A percentile compares a stretch with the other conserved stretches of the same genome.
Conservation (phyloP, 2,797 vertebrate species). For the Lophius americanus region DNA sequence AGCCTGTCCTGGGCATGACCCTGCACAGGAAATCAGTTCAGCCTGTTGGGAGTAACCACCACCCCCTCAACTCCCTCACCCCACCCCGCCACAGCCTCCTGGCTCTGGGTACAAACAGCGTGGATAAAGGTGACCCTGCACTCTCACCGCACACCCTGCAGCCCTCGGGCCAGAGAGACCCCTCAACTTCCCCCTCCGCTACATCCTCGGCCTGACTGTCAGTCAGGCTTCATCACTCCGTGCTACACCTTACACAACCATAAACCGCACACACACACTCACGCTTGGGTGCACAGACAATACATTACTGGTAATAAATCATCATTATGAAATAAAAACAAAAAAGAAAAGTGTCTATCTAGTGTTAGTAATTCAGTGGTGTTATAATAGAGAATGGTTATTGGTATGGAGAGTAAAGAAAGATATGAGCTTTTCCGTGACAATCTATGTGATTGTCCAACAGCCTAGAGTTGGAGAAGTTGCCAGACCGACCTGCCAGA, state of each 20-base stretch:
- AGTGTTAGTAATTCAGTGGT: background rate
- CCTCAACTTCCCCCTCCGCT: conserved; percentile 51
- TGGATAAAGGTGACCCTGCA: conserved; percentile 75
- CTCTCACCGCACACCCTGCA: conserved; percentile 58
- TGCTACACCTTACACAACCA: conserved; percentile 62
- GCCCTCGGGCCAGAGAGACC: conserved; percentile 51
- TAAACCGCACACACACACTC: conserved; percentile 6
- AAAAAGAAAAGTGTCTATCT: background rate
- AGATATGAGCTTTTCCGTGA: conserved; percentile 26
- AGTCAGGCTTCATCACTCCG: conserved; percentile 52
- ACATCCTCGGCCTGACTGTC: conserved; percentile 62
- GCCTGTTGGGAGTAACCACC: conserved; percentile 70
- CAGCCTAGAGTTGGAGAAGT: conserved; percentile 44
- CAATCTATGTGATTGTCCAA: conserved; percentile 30
- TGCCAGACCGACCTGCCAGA: conserved; percentile 37
- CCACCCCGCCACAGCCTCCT: conserved; percentile 43
- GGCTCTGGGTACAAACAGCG: conserved; percentile 67
- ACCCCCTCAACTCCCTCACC: background rate
- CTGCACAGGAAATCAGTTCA: conserved; percentile 85
- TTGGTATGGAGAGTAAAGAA: conserved; percentile 22
- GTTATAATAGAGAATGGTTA: background rate
- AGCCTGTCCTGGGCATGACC: conserved; percentile 84
- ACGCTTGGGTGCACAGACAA: background rate
- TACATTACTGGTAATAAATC: background rate
- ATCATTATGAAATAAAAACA: background rate